phyloP scores from a whole-genome alignment of 2,888 invertebrate species.

The Callinectes sapidus region DNA sequence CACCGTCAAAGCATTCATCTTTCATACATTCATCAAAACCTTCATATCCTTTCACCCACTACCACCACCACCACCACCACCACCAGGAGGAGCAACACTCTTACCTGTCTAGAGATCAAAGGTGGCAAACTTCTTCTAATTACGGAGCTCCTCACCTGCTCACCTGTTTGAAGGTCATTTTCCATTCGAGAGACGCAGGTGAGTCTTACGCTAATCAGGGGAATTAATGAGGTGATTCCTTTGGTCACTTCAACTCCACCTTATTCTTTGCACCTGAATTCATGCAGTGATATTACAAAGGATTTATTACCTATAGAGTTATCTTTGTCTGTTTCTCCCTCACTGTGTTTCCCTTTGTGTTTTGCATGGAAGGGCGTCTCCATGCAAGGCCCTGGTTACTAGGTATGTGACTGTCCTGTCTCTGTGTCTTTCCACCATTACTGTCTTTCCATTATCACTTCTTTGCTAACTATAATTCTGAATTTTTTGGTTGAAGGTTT shows the following conservation, averaged over 20 bases:
- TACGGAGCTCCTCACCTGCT: constrained; percentile 29
- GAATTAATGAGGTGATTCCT: background rate
- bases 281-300: background rate
- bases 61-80: constrained; percentile 12
- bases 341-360: background rate
- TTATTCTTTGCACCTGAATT: background rate
- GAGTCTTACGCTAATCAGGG: constrained; percentile 9
- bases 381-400: background rate
- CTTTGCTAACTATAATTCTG: too few species aligned
- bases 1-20: background rate
- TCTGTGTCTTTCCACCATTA: too few species aligned
- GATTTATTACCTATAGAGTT: background rate
- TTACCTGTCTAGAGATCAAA: background rate
- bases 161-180: background rate
- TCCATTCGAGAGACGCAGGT: background rate
- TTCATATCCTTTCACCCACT: background rate
- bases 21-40: background rate
- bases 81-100: background rate
- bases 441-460: too few species aligned
- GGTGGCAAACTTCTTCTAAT: constrained; percentile 11
- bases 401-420: too few species aligned
- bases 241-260: background rate
- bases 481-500: too few species aligned
- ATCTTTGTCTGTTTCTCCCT: constrained; percentile 18
- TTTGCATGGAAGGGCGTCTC: background rate